These are phyloP conservation scores for Tiaroga cobitis DNA, from an alignment of 2,797 vertebrate genomes.

Conservation along the genomic window DNA sequence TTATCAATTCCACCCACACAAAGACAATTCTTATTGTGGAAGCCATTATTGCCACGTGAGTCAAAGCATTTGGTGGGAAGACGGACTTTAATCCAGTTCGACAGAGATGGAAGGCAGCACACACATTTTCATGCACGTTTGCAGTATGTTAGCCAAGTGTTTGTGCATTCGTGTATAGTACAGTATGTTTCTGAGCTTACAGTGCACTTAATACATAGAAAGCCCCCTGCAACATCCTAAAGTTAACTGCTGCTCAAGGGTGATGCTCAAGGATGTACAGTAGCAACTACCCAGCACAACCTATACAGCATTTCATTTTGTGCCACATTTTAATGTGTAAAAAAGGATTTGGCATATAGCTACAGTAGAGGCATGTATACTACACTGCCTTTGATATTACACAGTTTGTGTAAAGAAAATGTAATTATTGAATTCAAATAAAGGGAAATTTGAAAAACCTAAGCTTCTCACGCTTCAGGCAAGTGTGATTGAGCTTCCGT, in stretches of 20 bases:
- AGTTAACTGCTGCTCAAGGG: not conserved
- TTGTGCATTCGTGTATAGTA: not conserved
- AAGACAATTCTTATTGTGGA: conserved; percentile 2
- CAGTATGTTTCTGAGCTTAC: not conserved
- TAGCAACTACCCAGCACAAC: not conserved
- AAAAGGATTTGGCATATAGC: not conserved
- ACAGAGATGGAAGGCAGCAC: not conserved
- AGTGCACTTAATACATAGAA: not conserved
- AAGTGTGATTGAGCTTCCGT: not conserved
- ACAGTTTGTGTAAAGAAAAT: not conserved
- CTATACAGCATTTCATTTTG: not conserved
- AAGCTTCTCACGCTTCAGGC: not conserved
- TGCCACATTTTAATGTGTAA: not conserved
- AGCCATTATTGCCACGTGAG: conserved; percentile 23
- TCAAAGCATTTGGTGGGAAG: conserved; percentile 6
- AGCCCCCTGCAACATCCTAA: not conserved
- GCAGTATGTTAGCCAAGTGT: not conserved
- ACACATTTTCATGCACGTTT: conserved; percentile 7
- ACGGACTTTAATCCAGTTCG: not conserved
- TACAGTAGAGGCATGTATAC: not conserved
- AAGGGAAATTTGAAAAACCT: not conserved
- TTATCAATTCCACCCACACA: conserved; percentile 36
- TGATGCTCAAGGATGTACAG: not conserved
- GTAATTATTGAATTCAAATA: not conserved
- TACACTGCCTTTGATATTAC: not conserved